These are phyloP conservation scores for Protobothrops mucrosquamatus DNA, from an alignment of 2,113 vertebrate species.

Conservation along the genomic window DNA sequence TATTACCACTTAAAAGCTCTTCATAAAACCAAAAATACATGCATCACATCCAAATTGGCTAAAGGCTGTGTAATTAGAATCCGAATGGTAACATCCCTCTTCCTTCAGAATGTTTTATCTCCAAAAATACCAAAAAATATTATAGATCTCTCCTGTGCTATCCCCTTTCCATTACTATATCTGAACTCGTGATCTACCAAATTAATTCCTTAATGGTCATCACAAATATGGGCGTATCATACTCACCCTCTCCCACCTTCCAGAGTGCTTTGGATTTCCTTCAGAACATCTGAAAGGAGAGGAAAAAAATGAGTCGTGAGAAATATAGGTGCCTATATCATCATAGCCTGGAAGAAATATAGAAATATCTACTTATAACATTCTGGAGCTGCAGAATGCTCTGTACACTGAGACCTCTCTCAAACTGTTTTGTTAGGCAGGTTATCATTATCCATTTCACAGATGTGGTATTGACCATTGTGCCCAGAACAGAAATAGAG, in stretches of 20 bases:
- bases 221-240: background rate
- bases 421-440: background rate
- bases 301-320: constrained; percentile 33
- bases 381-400: background rate
- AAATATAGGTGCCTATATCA: background rate
- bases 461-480: background rate
- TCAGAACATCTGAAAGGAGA: constrained; percentile 82
- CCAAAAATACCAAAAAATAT: background rate
- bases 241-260: constrained; percentile 88
- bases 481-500: no score
- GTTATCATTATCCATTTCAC: background rate
- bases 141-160: background rate
- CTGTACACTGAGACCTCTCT: background rate
- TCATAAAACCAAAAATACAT: background rate
- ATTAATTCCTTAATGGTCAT: background rate
- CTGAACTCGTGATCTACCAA: background rate
- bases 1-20: background rate
- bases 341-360: no score
- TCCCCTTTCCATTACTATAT: background rate
- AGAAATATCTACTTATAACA: background rate
- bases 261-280: constrained; percentile 94
- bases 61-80: background rate
- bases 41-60: background rate
- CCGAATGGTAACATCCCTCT: background rate
- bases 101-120: background rate